Evolutionary conservation across 2,113 vertebrate species (phyloP), one percentile per base, ranked within the genome.

Genomic region (Tor tambroides): DNA sequence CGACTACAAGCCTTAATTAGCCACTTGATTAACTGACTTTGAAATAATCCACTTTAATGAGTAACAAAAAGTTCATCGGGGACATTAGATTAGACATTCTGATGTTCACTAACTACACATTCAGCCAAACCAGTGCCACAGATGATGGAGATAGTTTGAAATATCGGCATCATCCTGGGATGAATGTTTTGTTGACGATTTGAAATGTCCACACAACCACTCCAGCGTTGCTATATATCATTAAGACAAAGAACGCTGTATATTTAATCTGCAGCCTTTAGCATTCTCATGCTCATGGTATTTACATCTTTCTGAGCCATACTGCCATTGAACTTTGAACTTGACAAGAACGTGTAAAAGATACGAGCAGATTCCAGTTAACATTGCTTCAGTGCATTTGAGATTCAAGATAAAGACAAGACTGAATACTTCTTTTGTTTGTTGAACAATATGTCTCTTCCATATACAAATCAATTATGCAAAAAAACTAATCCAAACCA

Each of bases 1-100:
- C 54, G 49, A 51, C 76, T 32, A 32, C 28, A 78, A 5, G 49
- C 26, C 76, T 78, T 78, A 54, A 78, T 78, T 54, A 78, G 46
- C 76, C 49, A 49, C 49, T 54, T 32, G 26, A 54, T 78, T 54
- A 78, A 32, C 49, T 78, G 17, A 32, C 76, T 78, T 54, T 19
- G 28, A 54, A 78, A 78, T 32, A 78, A 78, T 78, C 76, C 76
- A 78, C 49, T 78, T 54, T 78, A 78, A 78, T 54, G 76, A 78
- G 49, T 17, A 78, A 54, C 76, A 78, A 9, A 78, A 78, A 78
- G 76, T 78, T 78, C 2, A 78, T 11, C 49, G 4, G 46, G 76
- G 28, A 54, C 76, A 54, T 54, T 32, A 32, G 76, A 32, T 78
- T 51, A 30, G 69, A 41, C 35, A 1, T 72, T 69, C 30, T 35